Percentiles rank a stretch among this genome's conserved stretches.
These are phyloP conservation scores for Theropithecus gelada DNA, from an alignment of 2,113 vertebrate species.

Conservation along the genomic window DNA sequence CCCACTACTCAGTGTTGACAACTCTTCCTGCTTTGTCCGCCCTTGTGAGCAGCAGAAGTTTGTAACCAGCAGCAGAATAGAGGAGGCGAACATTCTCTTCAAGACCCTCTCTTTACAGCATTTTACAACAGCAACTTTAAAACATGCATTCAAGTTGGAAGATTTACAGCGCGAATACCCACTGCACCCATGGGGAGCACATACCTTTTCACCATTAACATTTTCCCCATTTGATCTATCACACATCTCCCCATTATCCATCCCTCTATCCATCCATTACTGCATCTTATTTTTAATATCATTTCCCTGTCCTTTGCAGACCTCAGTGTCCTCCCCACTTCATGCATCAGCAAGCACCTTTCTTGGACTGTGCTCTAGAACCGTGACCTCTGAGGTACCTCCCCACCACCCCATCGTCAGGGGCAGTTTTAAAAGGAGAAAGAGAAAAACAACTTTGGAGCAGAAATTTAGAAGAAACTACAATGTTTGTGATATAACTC, in stretches of 20 bases:
- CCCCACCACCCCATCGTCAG: neutral
- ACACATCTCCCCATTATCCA: neutral
- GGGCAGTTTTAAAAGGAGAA: neutral
- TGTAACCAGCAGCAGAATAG: neutral
- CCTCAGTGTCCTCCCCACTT: neutral
- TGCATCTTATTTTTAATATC: neutral
- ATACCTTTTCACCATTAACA: neutral
- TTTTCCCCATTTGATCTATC: neutral
- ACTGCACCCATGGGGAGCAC: neutral
- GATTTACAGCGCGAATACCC: neutral
- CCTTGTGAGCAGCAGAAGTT: neutral
- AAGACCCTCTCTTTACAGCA: neutral
- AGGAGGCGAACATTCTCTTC: neutral
- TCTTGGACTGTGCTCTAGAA: neutral
- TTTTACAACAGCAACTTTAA: no score
- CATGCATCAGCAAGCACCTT: neutral
- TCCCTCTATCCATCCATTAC: neutral
- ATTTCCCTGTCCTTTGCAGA: neutral
- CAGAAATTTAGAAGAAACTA: neutral
- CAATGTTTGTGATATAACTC: no score
- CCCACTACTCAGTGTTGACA: neutral
- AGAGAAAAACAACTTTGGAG: neutral
- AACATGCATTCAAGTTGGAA: rapidly evolving
- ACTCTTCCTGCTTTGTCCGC: neutral
- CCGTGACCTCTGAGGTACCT: rapidly evolving